Evolutionary conservation across 2,888 invertebrate genomes (phyloP).

Genomic region (Polia nebulosa): DNA sequence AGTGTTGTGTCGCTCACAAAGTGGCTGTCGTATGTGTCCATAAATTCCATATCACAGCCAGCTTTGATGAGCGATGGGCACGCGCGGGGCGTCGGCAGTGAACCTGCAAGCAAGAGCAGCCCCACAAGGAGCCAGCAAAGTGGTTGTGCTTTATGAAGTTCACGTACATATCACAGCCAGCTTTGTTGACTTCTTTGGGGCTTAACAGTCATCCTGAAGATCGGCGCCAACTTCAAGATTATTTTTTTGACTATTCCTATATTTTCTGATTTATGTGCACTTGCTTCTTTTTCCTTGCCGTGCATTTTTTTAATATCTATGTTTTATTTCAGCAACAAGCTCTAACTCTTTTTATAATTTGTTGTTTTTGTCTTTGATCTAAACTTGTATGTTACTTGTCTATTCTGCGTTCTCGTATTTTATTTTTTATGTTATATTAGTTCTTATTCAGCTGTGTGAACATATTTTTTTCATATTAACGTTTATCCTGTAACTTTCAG

Average conservation of each 20-base stretch:
- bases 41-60: slow-evolving; percentile 97
- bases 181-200: slow-evolving; percentile 86
- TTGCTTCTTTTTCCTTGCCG: not conserved
- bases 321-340: slow-evolving; percentile 20
- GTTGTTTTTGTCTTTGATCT: not conserved
- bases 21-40: slow-evolving; percentile 96
- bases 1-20: slow-evolving; percentile 94
- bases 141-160: slow-evolving; percentile 95
- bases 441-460: slow-evolving; percentile 1
- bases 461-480: slow-evolving; percentile 22
- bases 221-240: slow-evolving; percentile 5
- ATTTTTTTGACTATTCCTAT: not conserved
- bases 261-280: slow-evolving; percentile 8
- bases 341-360: not conserved
- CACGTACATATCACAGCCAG: slow-evolving; percentile 98
- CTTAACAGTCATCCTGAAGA: slow-evolving; percentile 45
- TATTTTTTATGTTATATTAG: not conserved
- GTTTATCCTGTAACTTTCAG: slow-evolving; percentile 33
- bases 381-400: not conserved
- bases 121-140: slow-evolving; percentile 92
- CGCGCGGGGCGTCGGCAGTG: slow-evolving; percentile 26
- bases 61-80: slow-evolving; percentile 97
- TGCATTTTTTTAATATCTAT: slow-evolving; percentile 7
- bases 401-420: slow-evolving; percentile 7
- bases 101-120: slow-evolving; percentile 11